Evolutionary conservation across 2,888 invertebrate genomes (phyloP).

Genomic region (Unio pictorum): DNA sequence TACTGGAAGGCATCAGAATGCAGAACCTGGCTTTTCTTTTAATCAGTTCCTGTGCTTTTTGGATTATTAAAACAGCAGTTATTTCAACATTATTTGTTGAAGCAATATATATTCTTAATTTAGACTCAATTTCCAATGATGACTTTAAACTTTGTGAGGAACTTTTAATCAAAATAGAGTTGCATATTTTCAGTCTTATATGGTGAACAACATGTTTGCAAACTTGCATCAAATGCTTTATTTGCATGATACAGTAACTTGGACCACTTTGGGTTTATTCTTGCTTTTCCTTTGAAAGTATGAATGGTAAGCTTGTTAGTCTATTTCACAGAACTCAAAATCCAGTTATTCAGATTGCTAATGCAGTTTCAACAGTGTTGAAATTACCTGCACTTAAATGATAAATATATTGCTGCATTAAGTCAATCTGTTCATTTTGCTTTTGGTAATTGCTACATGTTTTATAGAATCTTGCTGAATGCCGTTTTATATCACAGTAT

Average conservation of each 20-base stretch:
- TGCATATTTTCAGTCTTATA: slow-evolving; percentile 17
- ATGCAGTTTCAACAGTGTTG: slow-evolving; percentile 20
- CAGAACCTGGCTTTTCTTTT: slow-evolving; percentile 26
- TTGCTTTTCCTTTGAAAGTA: slow-evolving; percentile 31
- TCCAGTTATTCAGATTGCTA: slow-evolving; percentile 22
- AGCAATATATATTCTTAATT: slow-evolving; percentile 22
- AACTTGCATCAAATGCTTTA: slow-evolving; percentile 29
- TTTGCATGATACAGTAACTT: slow-evolving; percentile 15
- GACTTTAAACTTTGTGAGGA: slow-evolving; percentile 15
- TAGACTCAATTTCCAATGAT: slow-evolving; percentile 12
- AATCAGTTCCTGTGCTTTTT: slow-evolving; percentile 23
- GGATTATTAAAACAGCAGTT: slow-evolving; percentile 12
- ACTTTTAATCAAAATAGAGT: slow-evolving; percentile 17
- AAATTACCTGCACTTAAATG: slow-evolving; percentile 9
- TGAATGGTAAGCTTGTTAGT: slow-evolving; percentile 23
- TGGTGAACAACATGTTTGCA: slow-evolving; percentile 28
- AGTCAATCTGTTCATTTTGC: too few species aligned
- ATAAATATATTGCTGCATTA: too few species aligned
- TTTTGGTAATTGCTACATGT: too few species aligned
- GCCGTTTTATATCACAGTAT: too few species aligned
- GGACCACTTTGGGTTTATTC: slow-evolving; percentile 30
- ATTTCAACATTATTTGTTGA: slow-evolving; percentile 25
- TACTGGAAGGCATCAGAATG: slow-evolving; percentile 32
- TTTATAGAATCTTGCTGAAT: too few species aligned
- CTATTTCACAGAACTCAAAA: slow-evolving; percentile 25